These are phyloP conservation scores for Cosmia trapezina DNA, from an alignment of 2,888 invertebrate species.

Conservation along the genomic window DNA sequence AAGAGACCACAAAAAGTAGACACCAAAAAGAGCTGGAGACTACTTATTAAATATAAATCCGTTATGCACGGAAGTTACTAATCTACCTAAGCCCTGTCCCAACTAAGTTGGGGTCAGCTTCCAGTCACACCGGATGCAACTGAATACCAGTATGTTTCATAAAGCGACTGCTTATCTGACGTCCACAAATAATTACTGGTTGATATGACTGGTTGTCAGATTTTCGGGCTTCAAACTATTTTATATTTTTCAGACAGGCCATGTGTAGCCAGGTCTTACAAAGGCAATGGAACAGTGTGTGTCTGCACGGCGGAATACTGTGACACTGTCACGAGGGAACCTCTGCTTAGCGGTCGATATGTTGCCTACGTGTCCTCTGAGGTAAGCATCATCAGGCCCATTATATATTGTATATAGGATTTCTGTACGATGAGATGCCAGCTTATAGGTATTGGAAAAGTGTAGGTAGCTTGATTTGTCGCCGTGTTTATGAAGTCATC, in stretches of 20 bases:
- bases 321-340: conserved; percentile 78
- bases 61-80: background rate
- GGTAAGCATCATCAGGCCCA: conserved; percentile 56
- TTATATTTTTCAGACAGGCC: conserved; percentile 63
- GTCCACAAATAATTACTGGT: background rate
- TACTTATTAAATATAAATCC: background rate
- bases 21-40: background rate
- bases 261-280: conserved; percentile 66
- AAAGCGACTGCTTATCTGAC: background rate
- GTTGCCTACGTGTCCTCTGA: conserved; percentile 81
- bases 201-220: background rate
- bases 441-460: background rate
- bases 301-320: conserved; percentile 85
- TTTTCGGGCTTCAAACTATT: background rate
- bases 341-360: conserved; percentile 77
- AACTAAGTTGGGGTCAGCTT: background rate
- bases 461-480: background rate
- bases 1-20: background rate
- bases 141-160: background rate
- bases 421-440: background rate
- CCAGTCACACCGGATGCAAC: background rate
- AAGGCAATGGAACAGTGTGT: conserved; percentile 74
- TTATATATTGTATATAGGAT: background rate
- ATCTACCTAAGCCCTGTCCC: background rate
- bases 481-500: background rate